Evolutionary conservation across 2,888 invertebrate genomes (phyloP), one percentile per base, ranked within the genome.

Genomic region (Ditylenchus weischeri): DNA sequence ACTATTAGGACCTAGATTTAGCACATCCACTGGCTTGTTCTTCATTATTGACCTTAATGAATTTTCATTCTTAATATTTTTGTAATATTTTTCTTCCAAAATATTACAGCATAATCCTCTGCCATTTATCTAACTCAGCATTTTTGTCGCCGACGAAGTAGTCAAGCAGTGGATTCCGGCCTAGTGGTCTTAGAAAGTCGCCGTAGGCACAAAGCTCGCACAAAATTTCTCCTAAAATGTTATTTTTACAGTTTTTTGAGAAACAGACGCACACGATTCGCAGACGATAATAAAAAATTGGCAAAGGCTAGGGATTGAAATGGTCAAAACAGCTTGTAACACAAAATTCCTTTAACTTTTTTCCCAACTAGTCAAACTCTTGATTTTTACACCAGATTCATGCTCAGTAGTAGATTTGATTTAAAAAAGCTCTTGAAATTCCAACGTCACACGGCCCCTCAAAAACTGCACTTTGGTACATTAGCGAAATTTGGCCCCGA

Each of bases 101-200:
- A 54, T 54, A 21, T 23, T 54, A 66, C 66, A 51, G 62, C 60
- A 66, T 49, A 48, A 58, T 58, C 43, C 11, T 18, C 50, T 62
- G 61, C 66, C 66, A 66, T 35, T 66, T 51, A 10, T 38, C 29
- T 57, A 66, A 36, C 23, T 64, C 64, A n/a, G 15, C n/a, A 18
- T 63, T 49, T 5, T 61, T 35, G 11, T 19, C 21, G 54, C 29
- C 54, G 1, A 23, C 29, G 13, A 54, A 23, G 54, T 54, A 54
- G 29, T 54, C 29, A 23, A 54, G 54, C 29, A 54, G 29, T 21
- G 54, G 48, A 23, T 29, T 54, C 11, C 2, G 38, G 13, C 66
- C 66, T 21, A 66, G 47, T 47, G 66, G 66, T 35, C 66, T 15
- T 23, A 66, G 66, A 50, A 66, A 66, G 48, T 66, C 66, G 38